These are phyloP conservation scores for Buathra laborator DNA, from an alignment of 2,888 invertebrate genomes.

Conservation along the genomic window DNA sequence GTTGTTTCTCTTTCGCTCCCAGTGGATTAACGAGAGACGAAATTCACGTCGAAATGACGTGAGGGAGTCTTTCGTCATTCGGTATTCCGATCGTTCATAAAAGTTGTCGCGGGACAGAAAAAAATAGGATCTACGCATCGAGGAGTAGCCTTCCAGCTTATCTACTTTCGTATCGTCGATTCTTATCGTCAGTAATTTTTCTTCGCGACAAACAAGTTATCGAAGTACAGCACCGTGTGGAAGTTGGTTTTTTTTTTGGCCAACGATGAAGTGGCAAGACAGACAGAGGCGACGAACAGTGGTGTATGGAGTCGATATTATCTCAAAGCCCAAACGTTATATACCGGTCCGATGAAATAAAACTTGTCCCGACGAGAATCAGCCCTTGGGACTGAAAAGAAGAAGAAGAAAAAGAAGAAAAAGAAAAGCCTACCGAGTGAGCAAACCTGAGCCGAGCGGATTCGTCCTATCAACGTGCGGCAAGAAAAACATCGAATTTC, in stretches of 20 bases:
- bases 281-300: not conserved
- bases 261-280: not conserved
- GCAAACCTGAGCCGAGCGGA: conserved; percentile 35
- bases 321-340: conserved; percentile 3
- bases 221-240: conserved; percentile 22
- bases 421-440: conserved; percentile 34
- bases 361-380: conserved; percentile 60
- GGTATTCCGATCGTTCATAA: conserved; percentile 56
- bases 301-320: conserved; percentile 22
- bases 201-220: conserved; percentile 40
- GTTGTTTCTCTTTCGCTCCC: conserved; percentile 13
- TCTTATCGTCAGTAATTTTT: conserved; percentile 58
- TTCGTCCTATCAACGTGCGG: conserved; percentile 58
- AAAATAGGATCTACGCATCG: conserved; percentile 16
- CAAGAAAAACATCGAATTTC: conserved; percentile 64
- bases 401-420: not conserved
- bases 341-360: conserved; percentile 58
- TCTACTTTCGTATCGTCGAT: conserved; percentile 44
- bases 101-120: conserved; percentile 45
- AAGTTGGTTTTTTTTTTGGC: conserved; percentile 3
- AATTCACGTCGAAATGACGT: conserved; percentile 51
- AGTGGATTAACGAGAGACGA: conserved; percentile 9
- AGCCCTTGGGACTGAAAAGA: conserved; percentile 54
- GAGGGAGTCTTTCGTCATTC: conserved; percentile 40
- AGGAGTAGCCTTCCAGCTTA: conserved; percentile 40